A percentile compares a stretch with the other conserved stretches of the same genome.
Conservation (phyloP, 2,888 invertebrate species). For the Harmothoe impar region DNA sequence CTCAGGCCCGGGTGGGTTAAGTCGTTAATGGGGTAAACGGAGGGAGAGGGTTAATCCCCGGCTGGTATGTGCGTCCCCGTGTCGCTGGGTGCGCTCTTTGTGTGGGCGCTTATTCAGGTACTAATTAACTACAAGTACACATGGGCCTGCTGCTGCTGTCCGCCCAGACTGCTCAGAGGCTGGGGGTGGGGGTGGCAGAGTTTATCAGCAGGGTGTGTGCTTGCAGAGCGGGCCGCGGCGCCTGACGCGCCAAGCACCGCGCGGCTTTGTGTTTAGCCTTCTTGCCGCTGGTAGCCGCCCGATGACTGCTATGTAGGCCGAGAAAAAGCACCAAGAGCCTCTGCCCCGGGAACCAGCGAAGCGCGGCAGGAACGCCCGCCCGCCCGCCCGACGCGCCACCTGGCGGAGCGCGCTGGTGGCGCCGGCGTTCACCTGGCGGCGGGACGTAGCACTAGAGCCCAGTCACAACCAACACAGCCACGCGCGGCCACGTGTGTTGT, state of each 20-base stretch:
- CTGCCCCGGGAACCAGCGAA: not conserved
- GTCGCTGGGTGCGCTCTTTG: not conserved
- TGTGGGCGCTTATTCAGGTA: not conserved
- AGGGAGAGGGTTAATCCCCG: not conserved
- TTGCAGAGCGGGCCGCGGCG: not conserved
- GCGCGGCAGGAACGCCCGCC: not conserved
- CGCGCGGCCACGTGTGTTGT: too few species aligned
- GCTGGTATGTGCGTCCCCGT: not conserved
- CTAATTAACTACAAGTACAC: constrained; percentile 42
- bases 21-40: not conserved
- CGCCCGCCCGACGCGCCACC: not conserved
- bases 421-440: constrained; percentile 17
- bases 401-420: not conserved
- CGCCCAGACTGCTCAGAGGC: not conserved
- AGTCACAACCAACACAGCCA: too few species aligned
- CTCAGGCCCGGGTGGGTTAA: not conserved
- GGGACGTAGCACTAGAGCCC: not conserved
- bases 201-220: not conserved
- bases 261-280: not conserved
- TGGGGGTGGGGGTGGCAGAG: not conserved
- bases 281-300: not conserved
- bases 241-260: not conserved
- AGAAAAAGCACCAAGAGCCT: too few species aligned
- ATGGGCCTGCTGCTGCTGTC: not conserved
- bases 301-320: not conserved